Percentiles rank a stretch among this genome's conserved stretches.
Conservation (phyloP, 2,797 vertebrate genomes). For the Crax fasciolata region DNA sequence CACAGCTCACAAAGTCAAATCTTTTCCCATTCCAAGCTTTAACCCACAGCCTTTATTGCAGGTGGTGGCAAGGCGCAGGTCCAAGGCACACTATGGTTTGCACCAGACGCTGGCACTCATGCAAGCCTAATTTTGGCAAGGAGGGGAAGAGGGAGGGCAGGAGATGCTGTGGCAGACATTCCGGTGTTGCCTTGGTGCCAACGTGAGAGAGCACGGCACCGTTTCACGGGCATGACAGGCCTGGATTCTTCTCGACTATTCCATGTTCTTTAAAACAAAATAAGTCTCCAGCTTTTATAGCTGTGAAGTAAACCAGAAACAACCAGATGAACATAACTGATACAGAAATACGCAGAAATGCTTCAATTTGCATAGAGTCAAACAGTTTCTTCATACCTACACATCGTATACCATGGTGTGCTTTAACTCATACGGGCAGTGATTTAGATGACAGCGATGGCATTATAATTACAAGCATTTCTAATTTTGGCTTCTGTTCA, state of each 20-base stretch:
- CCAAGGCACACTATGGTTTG: slow-evolving; percentile 38
- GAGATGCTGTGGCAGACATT: not conserved
- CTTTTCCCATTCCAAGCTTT: slow-evolving; percentile 27
- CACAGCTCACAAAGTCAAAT: slow-evolving; percentile 47
- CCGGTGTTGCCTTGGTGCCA: slow-evolving; percentile 19
- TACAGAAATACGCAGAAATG: not conserved
- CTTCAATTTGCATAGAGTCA: not conserved
- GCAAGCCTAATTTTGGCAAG: slow-evolving; percentile 42
- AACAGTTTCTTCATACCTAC: not conserved
- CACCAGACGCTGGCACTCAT: slow-evolving; percentile 47
- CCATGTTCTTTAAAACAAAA: not conserved
- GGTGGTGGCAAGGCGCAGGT: slow-evolving; percentile 32
- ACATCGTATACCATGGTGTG: not conserved
- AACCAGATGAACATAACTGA: not conserved
- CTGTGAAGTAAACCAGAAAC: not conserved
- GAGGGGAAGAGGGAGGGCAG: not conserved
- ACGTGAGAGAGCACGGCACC: not conserved
- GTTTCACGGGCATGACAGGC: not conserved
- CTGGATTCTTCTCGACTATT: not conserved
- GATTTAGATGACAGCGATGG: not conserved
- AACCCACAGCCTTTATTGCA: slow-evolving; percentile 21
- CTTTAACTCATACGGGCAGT: not conserved
- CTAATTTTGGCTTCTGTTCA: not conserved
- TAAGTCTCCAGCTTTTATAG: not conserved
- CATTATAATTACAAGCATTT: not conserved